A percentile compares a stretch with the other conserved stretches of the same genome.
Conservation (phyloP, 2,797 vertebrate genomes). For the Ctenopoma kingsleyae region DNA sequence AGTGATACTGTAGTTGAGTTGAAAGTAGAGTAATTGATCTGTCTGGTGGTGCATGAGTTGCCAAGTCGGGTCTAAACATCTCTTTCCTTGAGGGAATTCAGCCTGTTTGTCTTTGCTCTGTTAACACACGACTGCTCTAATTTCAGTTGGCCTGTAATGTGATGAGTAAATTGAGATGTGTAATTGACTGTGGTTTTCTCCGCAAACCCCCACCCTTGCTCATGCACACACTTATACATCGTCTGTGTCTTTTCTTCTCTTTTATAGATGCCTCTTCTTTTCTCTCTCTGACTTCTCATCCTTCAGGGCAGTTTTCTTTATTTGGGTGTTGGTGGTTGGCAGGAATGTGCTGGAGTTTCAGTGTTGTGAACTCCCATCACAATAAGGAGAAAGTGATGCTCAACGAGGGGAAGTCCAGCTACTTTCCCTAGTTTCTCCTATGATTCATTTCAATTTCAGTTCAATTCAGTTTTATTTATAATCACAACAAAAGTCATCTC, state of each 20-base stretch:
- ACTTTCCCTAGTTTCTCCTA: conserved; percentile 20
- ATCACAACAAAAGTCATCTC: too few relatives aligned
- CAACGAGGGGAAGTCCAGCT: background rate
- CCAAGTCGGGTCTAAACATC: conserved; percentile 47
- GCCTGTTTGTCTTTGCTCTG: conserved; percentile 66
- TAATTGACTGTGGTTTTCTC: conserved; percentile 62
- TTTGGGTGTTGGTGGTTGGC: conserved; percentile 47
- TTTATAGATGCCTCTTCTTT: conserved; percentile 18
- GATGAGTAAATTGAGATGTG: conserved; percentile 74
- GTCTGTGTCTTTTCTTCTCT: conserved; percentile 22
- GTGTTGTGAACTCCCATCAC: conserved; percentile 31
- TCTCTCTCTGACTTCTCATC: conserved; percentile 18
- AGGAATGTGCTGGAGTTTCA: conserved; percentile 39
- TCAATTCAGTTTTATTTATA: too few relatives aligned
- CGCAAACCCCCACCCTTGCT: conserved; percentile 27
- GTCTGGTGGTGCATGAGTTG: conserved; percentile 37
- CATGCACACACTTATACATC: background rate
- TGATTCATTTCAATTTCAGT: too few relatives aligned
- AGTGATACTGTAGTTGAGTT: conserved; percentile 36
- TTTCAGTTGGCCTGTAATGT: conserved; percentile 62
- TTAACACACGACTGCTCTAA: conserved; percentile 70
- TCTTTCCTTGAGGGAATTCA: conserved; percentile 42
- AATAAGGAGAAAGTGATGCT: conserved; percentile 15
- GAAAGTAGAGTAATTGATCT: conserved; percentile 57
- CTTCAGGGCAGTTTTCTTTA: conserved; percentile 44